These are phyloP conservation scores for Chaunax sp. DNA, from an alignment of 2,797 vertebrate species.

Conservation along the genomic window DNA sequence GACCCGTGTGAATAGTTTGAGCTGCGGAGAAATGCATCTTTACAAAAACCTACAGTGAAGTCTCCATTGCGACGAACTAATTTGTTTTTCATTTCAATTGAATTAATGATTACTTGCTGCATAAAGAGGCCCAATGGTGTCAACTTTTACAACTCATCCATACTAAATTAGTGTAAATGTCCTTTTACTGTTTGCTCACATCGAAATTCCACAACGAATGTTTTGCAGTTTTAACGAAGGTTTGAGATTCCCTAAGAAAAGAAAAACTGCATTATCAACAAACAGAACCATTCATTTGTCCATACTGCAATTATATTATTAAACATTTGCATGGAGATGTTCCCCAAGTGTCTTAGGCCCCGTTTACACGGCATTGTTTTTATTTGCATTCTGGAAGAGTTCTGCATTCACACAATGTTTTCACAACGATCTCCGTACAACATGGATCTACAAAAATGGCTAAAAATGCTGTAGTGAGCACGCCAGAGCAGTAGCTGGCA, in stretches of 20 bases:
- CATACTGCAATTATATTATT: constrained; percentile 22
- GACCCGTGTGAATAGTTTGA: constrained; percentile 29
- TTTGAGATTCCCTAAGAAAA: background rate
- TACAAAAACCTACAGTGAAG: constrained; percentile 16
- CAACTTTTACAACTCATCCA: constrained; percentile 35
- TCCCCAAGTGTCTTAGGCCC: constrained; percentile 10
- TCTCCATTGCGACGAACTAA: constrained; percentile 48
- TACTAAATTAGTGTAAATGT: constrained; percentile 21
- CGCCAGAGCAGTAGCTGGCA: too few species aligned
- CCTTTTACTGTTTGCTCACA: background rate
- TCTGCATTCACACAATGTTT: too few species aligned
- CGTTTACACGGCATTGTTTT: too few species aligned
- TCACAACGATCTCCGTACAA: too few species aligned
- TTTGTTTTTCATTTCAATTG: constrained; percentile 61
- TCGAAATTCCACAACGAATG: background rate
- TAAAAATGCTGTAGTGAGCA: too few species aligned
- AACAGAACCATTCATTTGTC: constrained; percentile 30
- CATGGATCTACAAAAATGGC: too few species aligned
- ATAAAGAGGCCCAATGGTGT: constrained; percentile 37
- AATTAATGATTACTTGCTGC: constrained; percentile 49
- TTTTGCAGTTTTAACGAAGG: background rate
- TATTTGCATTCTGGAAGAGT: too few species aligned
- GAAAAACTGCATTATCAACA: background rate
- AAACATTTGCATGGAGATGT: constrained; percentile 29
- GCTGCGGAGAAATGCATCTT: constrained; percentile 16